Base-by-base conservation (phyloP, 2,888 invertebrate genomes). In the Tholera decimalis region DNA sequence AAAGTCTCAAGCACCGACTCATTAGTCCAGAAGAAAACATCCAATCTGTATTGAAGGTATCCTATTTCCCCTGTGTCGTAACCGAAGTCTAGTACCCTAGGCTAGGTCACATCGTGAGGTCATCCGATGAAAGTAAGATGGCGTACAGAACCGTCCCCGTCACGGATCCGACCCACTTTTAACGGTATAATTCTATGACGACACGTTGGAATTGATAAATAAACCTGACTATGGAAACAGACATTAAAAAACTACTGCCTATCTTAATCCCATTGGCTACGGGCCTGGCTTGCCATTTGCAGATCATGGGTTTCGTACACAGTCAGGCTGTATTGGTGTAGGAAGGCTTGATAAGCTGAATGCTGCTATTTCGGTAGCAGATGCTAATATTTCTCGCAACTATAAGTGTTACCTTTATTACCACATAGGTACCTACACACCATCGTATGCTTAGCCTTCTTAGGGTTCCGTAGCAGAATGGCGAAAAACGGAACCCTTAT, bases 101-200 rank as follows among this genome's bases (percentile, higher is more conserved):
- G 15, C 58, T 28, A 71, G 91, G 92, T 91, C 89, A 81, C 61
- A 66, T 88, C 93, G 92, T 92, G 93, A 93, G 92, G 91, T 89
- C 90, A 74, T 41, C 80, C 77, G 92, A 92, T 92, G 93, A 92
- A 92, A 92, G 93, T 89, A 85, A 90, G 91, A 92, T 91, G 86
- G 83, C 47, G 39, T 85, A 79, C 39, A 20, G 73, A 53, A 28
- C 69, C 70, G 74, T 69, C 76, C 51, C 73, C 53, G 66, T 69
- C 76, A 70, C 72, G 72, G 60, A 76, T 69, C 71, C 76, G 78
- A 67, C 82, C 83, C 30, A 81, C 71, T 80, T 84, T 13, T 63
- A 58, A n/a, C 41, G 46, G 37, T 37, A 56, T 68, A 50, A 43
- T 28, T 51, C 64, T 64, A n/a, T 69, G 60, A 71, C 41, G 61